Evolutionary conservation across 2,888 invertebrate species (phyloP), one percentile per base, ranked within the genome.

Genomic region (Synanthedon andrenaeformis): DNA sequence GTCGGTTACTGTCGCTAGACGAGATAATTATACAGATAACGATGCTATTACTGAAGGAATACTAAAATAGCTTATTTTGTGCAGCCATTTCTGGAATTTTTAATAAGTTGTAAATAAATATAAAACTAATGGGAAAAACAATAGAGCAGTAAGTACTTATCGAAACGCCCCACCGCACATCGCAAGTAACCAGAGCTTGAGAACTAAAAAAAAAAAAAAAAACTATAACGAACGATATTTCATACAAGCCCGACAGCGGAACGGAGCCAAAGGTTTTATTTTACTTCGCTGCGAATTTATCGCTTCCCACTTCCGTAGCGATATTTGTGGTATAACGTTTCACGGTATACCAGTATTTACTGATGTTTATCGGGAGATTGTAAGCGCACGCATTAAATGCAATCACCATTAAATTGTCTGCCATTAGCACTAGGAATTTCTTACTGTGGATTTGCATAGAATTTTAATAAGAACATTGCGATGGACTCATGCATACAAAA

Each of bases 201-300:
- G 54, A 58, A 52, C 54, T 52, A 55, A 52, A 56, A 59, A 56
- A 58, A 53, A 56, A 53, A n/a, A n/a, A 55, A 51, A 58, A 54
- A 56, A 50, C 23, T 14, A 57, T 49, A 57, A 58, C 63, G 51
- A 52, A 59, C 63, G 56, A 69, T 79, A 72, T 66, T 74, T 79
- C 77, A 79, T 78, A 77, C 12, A 75, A 63, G 57, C 70, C 69
- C 71, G 71, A 71, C 78, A 76, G 69, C 68, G 69, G 61, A 76
- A 74, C 76, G 69, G 57, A 63, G 63, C 64, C 63, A 69, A 72
- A 73, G 72, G 77, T 79, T 79, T 79, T 79, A 79, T 79, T 79
- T 79, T 77, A 77, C 79, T 77, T 75, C 66, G 66, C 64, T 63
- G 62, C 61, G 59, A 72, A 79, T 79, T 79, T 79, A 79, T 79